Evolutionary conservation across 2,888 invertebrate genomes (phyloP).

Genomic region (Microctonus hyperodae): DNA sequence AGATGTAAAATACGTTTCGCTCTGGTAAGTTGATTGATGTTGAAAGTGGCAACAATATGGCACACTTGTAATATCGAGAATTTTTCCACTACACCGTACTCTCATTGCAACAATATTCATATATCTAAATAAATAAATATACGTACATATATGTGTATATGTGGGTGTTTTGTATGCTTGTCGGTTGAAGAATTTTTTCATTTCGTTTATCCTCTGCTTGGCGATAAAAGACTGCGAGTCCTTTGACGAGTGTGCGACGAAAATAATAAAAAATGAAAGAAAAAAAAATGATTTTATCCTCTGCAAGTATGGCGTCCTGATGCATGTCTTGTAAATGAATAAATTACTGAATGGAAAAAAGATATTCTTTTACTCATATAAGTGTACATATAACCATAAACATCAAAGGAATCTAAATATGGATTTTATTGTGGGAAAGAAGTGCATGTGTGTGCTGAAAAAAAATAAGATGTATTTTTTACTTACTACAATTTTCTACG

Average conservation of each 20-base stretch:
- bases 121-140: too few relatives aligned
- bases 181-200: background rate
- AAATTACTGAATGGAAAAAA: slow-evolving; percentile 6
- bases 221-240: background rate
- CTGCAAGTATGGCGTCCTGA: background rate
- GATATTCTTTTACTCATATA: background rate
- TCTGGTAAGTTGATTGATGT: background rate
- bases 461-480: too few relatives aligned
- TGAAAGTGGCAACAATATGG: background rate
- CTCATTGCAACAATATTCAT: background rate
- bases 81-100: background rate
- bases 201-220: background rate
- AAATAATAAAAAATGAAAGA: background rate
- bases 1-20: background rate
- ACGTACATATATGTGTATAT: background rate
- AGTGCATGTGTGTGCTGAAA: background rate
- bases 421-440: slow-evolving; percentile 31
- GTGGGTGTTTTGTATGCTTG: background rate
- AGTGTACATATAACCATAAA: background rate
- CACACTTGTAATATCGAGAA: background rate
- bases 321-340: slow-evolving; percentile 1
- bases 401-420: slow-evolving; percentile 41
- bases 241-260: too few relatives aligned
- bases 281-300: slow-evolving; percentile 4
- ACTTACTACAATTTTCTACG: too few relatives aligned